A percentile compares a stretch with the other conserved stretches of the same genome.
phyloP scores from a whole-genome alignment of 2,113 vertebrate genomes.

The Bombycilla garrulus region DNA sequence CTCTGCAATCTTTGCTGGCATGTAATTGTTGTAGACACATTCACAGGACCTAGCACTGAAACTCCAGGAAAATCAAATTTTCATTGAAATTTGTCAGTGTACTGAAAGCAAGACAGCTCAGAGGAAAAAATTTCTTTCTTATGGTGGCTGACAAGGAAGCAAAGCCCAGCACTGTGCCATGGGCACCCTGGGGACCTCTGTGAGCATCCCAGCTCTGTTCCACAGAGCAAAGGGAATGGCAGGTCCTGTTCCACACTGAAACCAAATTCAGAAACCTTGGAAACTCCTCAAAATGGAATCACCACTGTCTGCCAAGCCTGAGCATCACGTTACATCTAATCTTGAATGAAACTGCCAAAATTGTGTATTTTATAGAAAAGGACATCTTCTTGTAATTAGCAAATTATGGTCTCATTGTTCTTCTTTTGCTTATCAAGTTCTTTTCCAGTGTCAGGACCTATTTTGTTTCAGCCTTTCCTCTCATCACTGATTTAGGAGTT shows the following conservation, averaged over 20 bases:
- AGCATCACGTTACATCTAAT: not conserved
- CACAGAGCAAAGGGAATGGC: not conserved
- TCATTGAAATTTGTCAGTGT: not conserved
- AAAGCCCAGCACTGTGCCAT: not conserved
- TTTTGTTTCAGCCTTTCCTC: constrained; percentile 7
- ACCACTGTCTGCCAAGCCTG: not conserved
- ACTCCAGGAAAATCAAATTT: not conserved
- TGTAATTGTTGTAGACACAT: not conserved
- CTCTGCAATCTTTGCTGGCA: not conserved
- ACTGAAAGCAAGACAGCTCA: not conserved
- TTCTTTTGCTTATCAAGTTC: not conserved
- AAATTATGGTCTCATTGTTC: not conserved
- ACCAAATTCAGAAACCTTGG: not conserved
- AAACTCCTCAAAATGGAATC: not conserved
- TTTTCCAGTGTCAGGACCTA: constrained; percentile 1
- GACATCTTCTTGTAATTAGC: not conserved
- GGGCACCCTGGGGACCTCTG: not conserved
- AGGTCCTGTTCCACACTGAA: not conserved
- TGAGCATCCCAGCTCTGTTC: not conserved
- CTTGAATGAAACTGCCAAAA: not conserved
- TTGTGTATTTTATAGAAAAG: not conserved
- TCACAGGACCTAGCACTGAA: not conserved
- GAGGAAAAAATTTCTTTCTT: not conserved
- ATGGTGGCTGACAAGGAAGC: fast-evolving
- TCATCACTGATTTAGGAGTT: not conserved